These are phyloP conservation scores for Sebastolobus altivelis DNA, from an alignment of 2,797 vertebrate genomes.

Conservation along the genomic window DNA sequence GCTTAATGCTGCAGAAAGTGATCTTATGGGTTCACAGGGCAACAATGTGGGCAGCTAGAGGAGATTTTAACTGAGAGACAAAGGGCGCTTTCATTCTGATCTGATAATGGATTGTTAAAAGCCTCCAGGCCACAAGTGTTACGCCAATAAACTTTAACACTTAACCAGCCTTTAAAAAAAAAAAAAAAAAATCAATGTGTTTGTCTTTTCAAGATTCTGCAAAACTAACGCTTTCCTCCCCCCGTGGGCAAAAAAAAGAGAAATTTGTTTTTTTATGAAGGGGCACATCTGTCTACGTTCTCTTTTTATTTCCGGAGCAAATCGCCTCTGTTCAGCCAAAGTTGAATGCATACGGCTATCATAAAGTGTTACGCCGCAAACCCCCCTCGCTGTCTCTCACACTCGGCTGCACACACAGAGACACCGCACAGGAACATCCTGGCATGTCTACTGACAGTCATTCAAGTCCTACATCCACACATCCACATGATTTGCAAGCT, in stretches of 20 bases:
- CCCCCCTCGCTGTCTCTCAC: constrained; percentile 20
- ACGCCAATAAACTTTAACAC: constrained; percentile 36
- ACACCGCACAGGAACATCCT: constrained; percentile 38
- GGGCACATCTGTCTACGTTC: constrained; percentile 16
- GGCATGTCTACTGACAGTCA: constrained; percentile 50
- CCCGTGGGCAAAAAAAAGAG: neutral
- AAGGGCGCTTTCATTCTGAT: constrained; percentile 36
- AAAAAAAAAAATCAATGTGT: constrained; percentile 10
- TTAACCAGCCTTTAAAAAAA: constrained; percentile 27
- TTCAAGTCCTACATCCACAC: constrained; percentile 47
- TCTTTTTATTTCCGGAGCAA: constrained; percentile 16
- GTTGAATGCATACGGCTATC: constrained; percentile 3
- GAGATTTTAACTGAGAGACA: constrained; percentile 13
- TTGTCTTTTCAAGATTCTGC: neutral
- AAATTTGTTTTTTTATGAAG: constrained; percentile 8
- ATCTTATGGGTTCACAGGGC: constrained; percentile 26
- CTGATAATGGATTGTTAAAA: constrained; percentile 42
- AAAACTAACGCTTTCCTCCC: neutral
- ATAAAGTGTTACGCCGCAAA: constrained; percentile 16
- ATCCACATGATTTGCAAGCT: constrained; percentile 63
- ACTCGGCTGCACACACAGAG: neutral
- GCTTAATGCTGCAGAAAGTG: constrained; percentile 13
- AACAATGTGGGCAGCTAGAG: constrained; percentile 30
- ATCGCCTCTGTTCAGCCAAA: constrained; percentile 6
- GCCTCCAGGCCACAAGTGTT: constrained; percentile 32